phyloP scores from a whole-genome alignment of 2,797 vertebrate genomes.

The Chanos chanos region DNA sequence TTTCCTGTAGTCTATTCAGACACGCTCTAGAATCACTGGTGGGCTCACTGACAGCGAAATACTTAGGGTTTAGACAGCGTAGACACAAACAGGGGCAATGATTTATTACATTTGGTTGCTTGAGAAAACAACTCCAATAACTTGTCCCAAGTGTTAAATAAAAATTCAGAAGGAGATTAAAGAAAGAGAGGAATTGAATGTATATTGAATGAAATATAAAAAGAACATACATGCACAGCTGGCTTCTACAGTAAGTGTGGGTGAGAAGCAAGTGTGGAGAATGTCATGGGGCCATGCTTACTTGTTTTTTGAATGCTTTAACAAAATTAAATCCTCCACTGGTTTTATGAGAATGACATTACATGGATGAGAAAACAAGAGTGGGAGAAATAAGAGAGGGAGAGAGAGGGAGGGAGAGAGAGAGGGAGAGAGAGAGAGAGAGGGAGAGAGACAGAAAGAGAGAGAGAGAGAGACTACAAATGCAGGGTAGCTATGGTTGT shows the following conservation, averaged over 20 bases:
- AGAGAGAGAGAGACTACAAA: constrained; percentile 55
- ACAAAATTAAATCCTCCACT: constrained; percentile 68
- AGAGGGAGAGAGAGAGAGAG: background rate
- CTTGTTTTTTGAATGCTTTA: constrained; percentile 62
- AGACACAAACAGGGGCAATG: constrained; percentile 26
- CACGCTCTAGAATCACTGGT: constrained; percentile 35
- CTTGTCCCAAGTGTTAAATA: constrained; percentile 20
- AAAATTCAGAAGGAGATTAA: constrained; percentile 1
- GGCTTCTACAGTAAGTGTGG: constrained; percentile 51
- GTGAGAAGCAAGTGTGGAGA: constrained; percentile 53
- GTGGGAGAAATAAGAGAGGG: constrained; percentile 5
- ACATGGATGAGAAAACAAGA: constrained; percentile 62
- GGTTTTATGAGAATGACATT: constrained; percentile 65
- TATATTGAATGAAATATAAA: constrained; percentile 42
- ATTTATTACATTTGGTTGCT: constrained; percentile 51
- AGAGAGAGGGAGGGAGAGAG: background rate
- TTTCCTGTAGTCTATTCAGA: constrained; percentile 23
- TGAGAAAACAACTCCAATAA: constrained; percentile 37
- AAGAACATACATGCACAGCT: constrained; percentile 40
- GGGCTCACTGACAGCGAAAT: constrained; percentile 33
- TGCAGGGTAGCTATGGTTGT: constrained; percentile 17
- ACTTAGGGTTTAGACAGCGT: constrained; percentile 26
- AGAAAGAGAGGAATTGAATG: constrained; percentile 58
- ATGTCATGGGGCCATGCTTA: constrained; percentile 49
- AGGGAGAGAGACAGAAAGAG: constrained; percentile 28